These are phyloP conservation scores for Azorinus chamasolen DNA, from an alignment of 2,888 invertebrate species.

Conservation along the genomic window DNA sequence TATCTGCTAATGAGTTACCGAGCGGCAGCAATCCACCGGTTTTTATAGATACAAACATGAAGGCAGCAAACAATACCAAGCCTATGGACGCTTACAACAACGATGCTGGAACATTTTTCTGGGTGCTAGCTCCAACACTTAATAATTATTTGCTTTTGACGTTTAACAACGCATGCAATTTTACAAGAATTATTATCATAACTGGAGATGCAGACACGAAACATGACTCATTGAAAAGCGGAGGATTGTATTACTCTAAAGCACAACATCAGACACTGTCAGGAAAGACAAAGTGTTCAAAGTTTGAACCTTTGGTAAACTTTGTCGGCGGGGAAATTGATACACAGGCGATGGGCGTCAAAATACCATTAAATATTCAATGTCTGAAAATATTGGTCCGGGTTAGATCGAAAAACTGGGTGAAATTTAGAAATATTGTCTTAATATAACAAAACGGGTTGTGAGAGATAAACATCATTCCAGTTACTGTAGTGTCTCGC, in stretches of 20 bases:
- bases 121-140: conserved; percentile 53
- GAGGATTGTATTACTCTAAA: not conserved
- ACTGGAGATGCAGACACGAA: conserved; percentile 57
- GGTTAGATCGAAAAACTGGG: conserved; percentile 20
- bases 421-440: conserved; percentile 30
- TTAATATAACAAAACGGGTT: not conserved
- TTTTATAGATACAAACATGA: conserved; percentile 82
- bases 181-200: conserved; percentile 64
- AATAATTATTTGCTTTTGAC: conserved; percentile 57
- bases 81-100: conserved; percentile 81
- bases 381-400: conserved; percentile 29
- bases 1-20: conserved; percentile 28
- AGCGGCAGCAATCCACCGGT: conserved; percentile 83
- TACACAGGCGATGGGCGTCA: conserved; percentile 45
- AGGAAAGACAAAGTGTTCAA: not conserved
- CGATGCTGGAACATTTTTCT: conserved; percentile 50
- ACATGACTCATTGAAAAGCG: conserved; percentile 37
- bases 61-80: conserved; percentile 8
- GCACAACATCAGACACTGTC: not conserved
- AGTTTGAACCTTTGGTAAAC: conserved; percentile 4
- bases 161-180: conserved; percentile 58
- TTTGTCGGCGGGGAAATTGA: conserved; percentile 58
- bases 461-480: no score
- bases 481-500: no score
- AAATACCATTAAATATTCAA: conserved; percentile 21